These are phyloP conservation scores for Cryptomyrus ogoouensis DNA, from an alignment of 2,113 vertebrate genomes.

Conservation along the genomic window DNA sequence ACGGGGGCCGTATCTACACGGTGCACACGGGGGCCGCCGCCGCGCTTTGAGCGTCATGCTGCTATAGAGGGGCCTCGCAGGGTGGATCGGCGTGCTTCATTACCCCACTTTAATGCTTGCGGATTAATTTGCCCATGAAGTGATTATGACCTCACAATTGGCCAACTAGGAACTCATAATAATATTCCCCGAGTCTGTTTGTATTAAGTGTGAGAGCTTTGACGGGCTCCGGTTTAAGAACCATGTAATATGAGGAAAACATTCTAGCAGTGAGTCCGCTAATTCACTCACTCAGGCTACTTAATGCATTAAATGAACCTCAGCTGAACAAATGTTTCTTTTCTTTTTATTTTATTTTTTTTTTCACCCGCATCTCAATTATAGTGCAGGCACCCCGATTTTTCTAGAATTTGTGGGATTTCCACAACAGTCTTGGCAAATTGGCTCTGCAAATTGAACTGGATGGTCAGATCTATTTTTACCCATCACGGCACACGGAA, in stretches of 20 bases:
- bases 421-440: background rate
- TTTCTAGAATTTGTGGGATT: conserved; percentile 33
- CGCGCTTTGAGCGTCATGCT: conserved; percentile 5
- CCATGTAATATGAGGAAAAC: conserved; percentile 40
- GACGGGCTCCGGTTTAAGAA: conserved; percentile 36
- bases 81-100: conserved; percentile 23
- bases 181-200: conserved; percentile 57
- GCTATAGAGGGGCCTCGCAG: background rate
- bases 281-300: conserved; percentile 54
- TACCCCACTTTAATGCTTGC: conserved; percentile 46
- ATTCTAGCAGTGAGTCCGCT: conserved; percentile 50
- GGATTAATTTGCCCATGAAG: conserved; percentile 52
- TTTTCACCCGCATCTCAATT: conserved; percentile 50
- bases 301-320: conserved; percentile 58
- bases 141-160: conserved; percentile 54
- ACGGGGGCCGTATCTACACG: conserved; percentile 20
- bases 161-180: conserved; percentile 60
- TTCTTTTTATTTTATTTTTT: background rate
- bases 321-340: conserved; percentile 46
- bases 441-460: background rate
- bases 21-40: conserved; percentile 18
- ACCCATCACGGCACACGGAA: background rate
- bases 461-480: background rate
- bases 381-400: conserved; percentile 33
- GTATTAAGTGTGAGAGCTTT: conserved; percentile 57